A percentile compares a stretch with the other conserved stretches of the same genome.
Conservation (phyloP, 2,888 invertebrate genomes). For the Thymelicus acteon region DNA sequence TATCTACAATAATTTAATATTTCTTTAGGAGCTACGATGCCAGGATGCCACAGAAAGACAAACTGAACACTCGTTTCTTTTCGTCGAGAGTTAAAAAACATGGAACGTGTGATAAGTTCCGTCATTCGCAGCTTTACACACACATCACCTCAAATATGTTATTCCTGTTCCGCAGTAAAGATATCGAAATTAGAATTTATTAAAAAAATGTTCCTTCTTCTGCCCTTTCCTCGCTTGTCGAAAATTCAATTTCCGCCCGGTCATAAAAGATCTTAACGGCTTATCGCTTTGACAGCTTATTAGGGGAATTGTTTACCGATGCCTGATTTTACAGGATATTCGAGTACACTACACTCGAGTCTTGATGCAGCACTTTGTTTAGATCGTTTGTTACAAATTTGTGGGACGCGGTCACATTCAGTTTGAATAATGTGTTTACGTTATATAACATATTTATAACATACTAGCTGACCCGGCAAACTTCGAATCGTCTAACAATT, state of each 20-base stretch:
- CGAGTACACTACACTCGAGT: no score
- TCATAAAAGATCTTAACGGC: slow-evolving; percentile 53
- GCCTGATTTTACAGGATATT: slow-evolving; percentile 46
- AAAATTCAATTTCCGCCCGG: slow-evolving; percentile 60
- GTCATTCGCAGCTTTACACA: no score
- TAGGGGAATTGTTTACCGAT: slow-evolving; percentile 55
- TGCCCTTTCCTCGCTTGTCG: slow-evolving; percentile 38
- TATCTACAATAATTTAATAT: no score
- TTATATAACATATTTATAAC: no score
- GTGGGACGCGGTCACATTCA: not conserved
- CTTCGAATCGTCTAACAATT: no score
- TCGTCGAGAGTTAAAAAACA: no score
- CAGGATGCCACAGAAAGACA: no score
- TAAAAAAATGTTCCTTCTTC: slow-evolving; percentile 11
- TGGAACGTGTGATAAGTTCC: no score
- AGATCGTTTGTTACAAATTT: not conserved
- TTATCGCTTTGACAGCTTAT: slow-evolving; percentile 62
- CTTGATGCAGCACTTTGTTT: not conserved
- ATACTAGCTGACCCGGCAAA: no score
- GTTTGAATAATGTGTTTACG: not conserved
- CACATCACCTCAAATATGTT: not conserved
- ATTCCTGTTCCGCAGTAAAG: not conserved
- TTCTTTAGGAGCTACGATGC: no score
- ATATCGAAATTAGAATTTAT: slow-evolving; percentile 9
- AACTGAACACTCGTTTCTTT: no score